Evolutionary conservation across 1,140 invertebrate species (phyloP).

Genomic region (Parasteatoda tepidariorum): DNA sequence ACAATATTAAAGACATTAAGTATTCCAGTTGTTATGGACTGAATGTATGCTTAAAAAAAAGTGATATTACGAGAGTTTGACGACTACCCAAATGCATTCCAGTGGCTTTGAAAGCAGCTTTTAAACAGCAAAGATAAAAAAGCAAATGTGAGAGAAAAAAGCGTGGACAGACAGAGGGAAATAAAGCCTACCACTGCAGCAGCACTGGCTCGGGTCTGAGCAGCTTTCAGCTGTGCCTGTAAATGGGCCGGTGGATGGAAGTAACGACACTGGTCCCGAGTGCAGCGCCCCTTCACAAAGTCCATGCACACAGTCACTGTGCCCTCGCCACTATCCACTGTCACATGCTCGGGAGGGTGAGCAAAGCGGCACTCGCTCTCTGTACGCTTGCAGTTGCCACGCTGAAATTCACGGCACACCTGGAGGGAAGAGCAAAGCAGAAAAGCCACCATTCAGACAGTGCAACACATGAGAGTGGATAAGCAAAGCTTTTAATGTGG

Average conservation of each 20-base stretch:
- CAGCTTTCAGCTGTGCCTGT: constrained; percentile 97
- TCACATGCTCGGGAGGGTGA: constrained; percentile 90
- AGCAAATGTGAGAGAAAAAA: constrained; percentile 9
- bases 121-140: background rate
- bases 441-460: constrained; percentile 34
- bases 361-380: constrained; percentile 97
- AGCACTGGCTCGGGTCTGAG: constrained; percentile 83
- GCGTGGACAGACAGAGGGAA: constrained; percentile 19
- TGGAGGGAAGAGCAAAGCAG: constrained; percentile 71
- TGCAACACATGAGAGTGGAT: background rate
- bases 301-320: constrained; percentile 97
- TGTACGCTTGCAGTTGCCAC: constrained; percentile 94
- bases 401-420: constrained; percentile 98
- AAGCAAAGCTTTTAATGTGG: too few species aligned
- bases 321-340: constrained; percentile 90
- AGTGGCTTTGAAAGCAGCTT: background rate
- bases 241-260: constrained; percentile 97
- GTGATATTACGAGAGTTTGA: too few species aligned
- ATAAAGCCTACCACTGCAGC: constrained; percentile 73
- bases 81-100: too few species aligned
- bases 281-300: constrained; percentile 80
- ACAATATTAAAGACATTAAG: too few species aligned
- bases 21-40: too few species aligned
- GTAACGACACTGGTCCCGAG: constrained; percentile 73
- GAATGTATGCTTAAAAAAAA: too few species aligned